Percentiles rank a stretch among this genome's conserved stretches.
These are phyloP conservation scores for Columbina picui DNA, from an alignment of 2,113 vertebrate genomes.

Conservation along the genomic window DNA sequence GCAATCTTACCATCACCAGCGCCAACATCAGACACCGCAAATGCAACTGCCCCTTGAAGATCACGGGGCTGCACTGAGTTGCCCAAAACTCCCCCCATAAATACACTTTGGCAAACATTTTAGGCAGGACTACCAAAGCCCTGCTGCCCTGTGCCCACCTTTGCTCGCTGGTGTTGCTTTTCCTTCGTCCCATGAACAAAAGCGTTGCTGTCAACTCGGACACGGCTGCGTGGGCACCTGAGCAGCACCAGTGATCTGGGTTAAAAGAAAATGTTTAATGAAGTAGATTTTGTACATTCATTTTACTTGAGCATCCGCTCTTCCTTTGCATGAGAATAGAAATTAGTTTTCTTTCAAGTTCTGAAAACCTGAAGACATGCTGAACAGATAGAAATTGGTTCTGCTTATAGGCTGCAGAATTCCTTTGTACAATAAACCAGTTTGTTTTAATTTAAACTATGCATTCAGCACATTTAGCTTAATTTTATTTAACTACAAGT, in stretches of 20 bases:
- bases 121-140: background rate
- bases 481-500: conserved; percentile 19
- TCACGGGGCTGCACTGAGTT: background rate
- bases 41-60: background rate
- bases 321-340: background rate
- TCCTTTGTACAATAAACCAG: background rate
- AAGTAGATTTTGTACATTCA: background rate
- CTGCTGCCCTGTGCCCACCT: background rate
- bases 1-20: background rate
- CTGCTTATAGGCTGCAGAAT: conserved; percentile 41
- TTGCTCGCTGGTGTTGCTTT: background rate
- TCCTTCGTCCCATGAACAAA: background rate
- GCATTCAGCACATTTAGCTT: conserved; percentile 40
- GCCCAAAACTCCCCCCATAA: background rate
- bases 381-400: conserved; percentile 9
- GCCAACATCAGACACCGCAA: background rate
- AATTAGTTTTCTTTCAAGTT: conserved; percentile 25
- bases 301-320: background rate
- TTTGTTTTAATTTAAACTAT: conserved; percentile 50
- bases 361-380: conserved; percentile 4
- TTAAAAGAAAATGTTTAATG: background rate
- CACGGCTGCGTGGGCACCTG: background rate
- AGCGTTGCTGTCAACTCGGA: fast-evolving
- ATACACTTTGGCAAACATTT: background rate
- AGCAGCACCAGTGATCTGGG: background rate